Conservation (phyloP, 2,888 invertebrate genomes). For the Pollenia labialis region DNA sequence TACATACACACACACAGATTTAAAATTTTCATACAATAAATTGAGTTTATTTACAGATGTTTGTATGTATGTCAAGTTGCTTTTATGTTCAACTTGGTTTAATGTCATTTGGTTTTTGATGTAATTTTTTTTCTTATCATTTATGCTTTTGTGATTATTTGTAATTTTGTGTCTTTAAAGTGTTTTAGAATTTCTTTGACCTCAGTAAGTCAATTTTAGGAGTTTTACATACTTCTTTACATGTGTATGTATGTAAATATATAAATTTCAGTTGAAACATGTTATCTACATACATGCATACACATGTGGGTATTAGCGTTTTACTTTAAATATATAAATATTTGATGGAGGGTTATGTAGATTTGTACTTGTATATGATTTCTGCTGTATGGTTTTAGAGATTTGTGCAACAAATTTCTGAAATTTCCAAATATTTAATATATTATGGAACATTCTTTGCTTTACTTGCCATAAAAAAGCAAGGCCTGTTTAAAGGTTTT, state of each 20-base stretch:
- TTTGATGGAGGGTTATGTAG: background rate
- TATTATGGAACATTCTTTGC: too few relatives aligned
- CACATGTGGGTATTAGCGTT: background rate
- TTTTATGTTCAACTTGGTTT: conserved; percentile 36
- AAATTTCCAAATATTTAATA: too few relatives aligned
- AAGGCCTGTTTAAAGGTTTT: too few relatives aligned
- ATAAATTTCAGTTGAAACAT: background rate
- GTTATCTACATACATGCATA: background rate
- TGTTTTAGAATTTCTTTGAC: conserved; percentile 64
- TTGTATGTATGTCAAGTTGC: background rate
- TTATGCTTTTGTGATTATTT: conserved; percentile 41
- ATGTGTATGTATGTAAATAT: background rate
- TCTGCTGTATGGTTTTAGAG: too few relatives aligned
- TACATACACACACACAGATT: conserved; percentile 2
- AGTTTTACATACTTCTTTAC: background rate
- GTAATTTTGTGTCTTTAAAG: conserved; percentile 50
- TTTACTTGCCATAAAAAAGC: too few relatives aligned
- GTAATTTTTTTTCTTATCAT: conserved; percentile 3
- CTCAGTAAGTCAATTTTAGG: conserved; percentile 66
- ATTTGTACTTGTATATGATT: background rate
- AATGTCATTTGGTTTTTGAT: conserved; percentile 56
- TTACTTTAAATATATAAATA: background rate
- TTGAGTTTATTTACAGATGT: conserved; percentile 18
- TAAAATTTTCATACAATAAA: conserved; percentile 38
- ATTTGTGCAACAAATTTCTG: too few relatives aligned